A percentile compares a stretch with the other conserved stretches of the same genome.
Conservation (phyloP, 2,888 invertebrate genomes). For the Drosophila maculinotata region DNA sequence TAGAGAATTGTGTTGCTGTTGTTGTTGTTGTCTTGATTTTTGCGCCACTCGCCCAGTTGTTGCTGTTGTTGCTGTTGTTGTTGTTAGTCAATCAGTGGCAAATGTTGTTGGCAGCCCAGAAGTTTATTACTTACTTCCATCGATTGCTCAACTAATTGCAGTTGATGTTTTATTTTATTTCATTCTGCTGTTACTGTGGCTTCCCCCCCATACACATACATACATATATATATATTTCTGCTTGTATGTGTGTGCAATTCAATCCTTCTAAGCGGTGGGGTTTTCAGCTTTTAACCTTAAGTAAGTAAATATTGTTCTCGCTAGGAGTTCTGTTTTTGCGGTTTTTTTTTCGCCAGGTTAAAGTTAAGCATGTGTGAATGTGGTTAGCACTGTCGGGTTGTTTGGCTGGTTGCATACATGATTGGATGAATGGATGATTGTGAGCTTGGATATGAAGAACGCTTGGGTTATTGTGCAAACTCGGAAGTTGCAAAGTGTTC, state of each 20-base stretch:
- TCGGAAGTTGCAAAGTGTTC: not conserved
- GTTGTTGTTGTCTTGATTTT: constrained; percentile 44
- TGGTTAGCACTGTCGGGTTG: constrained; percentile 1
- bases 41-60: constrained; percentile 26
- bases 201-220: too few species aligned
- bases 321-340: constrained; percentile 1
- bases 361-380: constrained; percentile 21
- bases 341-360: constrained; percentile 7
- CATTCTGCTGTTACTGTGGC: constrained; percentile 22
- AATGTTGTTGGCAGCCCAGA: constrained; percentile 58
- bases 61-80: constrained; percentile 26
- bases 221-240: not conserved
- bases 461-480: constrained; percentile 11
- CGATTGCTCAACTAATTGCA: constrained; percentile 71
- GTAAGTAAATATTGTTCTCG: constrained; percentile 27
- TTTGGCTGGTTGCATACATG: constrained; percentile 6
- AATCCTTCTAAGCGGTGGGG: constrained; percentile 15
- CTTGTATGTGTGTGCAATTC: not conserved
- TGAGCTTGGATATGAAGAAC: not conserved
- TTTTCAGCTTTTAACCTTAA: constrained; percentile 35
- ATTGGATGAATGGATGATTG: constrained; percentile 5
- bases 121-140: constrained; percentile 63
- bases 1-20: constrained; percentile 22
- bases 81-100: constrained; percentile 56
- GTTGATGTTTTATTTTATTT: constrained; percentile 59